These are phyloP conservation scores for Apogon talboti DNA, from an alignment of 2,797 vertebrate genomes.

Conservation along the genomic window DNA sequence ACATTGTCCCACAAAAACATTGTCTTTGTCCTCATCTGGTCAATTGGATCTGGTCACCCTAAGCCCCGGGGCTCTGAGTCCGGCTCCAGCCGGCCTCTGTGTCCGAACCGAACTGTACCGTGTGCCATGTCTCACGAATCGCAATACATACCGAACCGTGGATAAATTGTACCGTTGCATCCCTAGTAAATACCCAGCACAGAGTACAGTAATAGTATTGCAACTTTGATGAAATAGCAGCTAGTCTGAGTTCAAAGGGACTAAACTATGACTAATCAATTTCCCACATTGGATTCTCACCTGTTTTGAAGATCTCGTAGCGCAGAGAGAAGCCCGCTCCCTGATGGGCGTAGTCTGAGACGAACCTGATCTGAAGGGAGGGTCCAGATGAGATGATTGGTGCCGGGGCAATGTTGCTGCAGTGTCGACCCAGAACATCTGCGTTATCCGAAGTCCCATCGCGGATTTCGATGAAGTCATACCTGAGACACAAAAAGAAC, in stretches of 20 bases:
- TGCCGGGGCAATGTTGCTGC: slow-evolving; percentile 97
- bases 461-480: slow-evolving; percentile 97
- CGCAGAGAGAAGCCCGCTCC: slow-evolving; percentile 97
- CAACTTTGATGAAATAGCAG: not conserved
- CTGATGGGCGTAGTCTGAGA: slow-evolving; percentile 96
- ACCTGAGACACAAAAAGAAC: slow-evolving; percentile 79
- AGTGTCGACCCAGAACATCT: slow-evolving; percentile 95
- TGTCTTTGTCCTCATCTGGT: no score
- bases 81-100: no score
- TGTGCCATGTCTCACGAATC: no score
- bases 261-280: not conserved
- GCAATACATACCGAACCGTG: no score
- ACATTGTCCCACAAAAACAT: no score
- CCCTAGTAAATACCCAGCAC: no score
- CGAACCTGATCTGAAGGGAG: slow-evolving; percentile 92
- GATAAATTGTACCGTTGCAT: no score
- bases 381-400: slow-evolving; percentile 95
- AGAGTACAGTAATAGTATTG: not conserved
- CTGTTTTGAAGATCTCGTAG: slow-evolving; percentile 98
- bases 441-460: slow-evolving; percentile 90
- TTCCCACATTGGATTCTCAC: slow-evolving; percentile 75
- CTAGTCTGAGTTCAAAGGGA: not conserved
- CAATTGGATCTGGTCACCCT: no score
- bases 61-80: no score
- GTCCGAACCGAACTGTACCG: no score